Conservation (phyloP, 2,797 vertebrate species). For the Neostethus bicornis region DNA sequence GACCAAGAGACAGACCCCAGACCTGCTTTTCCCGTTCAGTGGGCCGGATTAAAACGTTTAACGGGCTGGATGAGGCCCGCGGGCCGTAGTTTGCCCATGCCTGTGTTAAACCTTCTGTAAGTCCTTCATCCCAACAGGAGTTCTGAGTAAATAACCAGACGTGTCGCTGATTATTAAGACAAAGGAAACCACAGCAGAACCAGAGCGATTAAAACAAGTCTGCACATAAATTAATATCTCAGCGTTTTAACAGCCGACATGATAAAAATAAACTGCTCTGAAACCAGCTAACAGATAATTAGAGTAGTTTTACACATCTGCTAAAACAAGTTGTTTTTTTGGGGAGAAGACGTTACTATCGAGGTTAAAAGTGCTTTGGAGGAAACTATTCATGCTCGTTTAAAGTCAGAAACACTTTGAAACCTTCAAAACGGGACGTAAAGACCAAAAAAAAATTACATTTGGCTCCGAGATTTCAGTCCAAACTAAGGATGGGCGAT, state of each 20-base stretch:
- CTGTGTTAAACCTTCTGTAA: conserved; percentile 40
- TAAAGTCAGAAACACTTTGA: conserved; percentile 68
- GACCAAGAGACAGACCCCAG: too few species aligned
- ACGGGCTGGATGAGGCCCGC: too few species aligned
- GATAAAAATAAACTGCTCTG: conserved; percentile 67
- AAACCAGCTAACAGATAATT: conserved; percentile 73
- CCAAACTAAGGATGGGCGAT: too few species aligned
- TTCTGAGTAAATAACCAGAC: conserved; percentile 21
- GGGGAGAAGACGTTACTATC: conserved; percentile 68
- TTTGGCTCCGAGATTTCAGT: conserved; percentile 76
- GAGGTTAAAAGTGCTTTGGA: conserved; percentile 78
- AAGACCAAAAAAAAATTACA: conserved; percentile 73
- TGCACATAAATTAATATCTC: conserved; percentile 43
- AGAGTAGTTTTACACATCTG: conserved; percentile 83
- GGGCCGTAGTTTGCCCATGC: too few species aligned
- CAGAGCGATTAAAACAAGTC: conserved; percentile 35
- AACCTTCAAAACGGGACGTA: conserved; percentile 52
- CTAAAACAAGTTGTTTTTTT: conserved; percentile 85
- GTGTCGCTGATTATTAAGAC: conserved; percentile 39
- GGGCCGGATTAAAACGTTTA: too few species aligned
- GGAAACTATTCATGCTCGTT: conserved; percentile 65
- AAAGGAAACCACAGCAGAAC: conserved; percentile 54
- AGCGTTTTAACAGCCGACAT: conserved; percentile 71
- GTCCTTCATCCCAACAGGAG: conserved; percentile 36
- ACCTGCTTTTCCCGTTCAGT: too few species aligned